These are phyloP conservation scores for Chrysogorgia sp. DNA, from an alignment of 92 coral and sea anemone genomes.

Conservation along the genomic window DNA sequence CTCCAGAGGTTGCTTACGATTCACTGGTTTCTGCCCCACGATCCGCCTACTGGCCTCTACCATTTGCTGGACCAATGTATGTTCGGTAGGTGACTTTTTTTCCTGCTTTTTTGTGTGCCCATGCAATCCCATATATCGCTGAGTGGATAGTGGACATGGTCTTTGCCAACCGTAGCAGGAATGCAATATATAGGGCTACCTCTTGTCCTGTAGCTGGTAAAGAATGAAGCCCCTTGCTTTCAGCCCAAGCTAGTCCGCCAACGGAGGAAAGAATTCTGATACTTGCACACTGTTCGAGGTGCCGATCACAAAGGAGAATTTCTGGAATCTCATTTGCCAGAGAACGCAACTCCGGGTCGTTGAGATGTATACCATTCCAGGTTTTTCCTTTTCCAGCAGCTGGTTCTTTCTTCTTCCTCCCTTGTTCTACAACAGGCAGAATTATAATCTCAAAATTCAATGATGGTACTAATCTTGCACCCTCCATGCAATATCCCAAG, in stretches of 20 bases:
- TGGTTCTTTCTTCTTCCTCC: not conserved
- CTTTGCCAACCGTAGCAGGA: slow-evolving; percentile 14
- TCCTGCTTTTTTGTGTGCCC: slow-evolving; percentile 22
- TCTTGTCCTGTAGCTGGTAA: slow-evolving; percentile 40
- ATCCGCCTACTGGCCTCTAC: slow-evolving; percentile 27
- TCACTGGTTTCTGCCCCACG: slow-evolving; percentile 21
- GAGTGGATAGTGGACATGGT: slow-evolving; percentile 18
- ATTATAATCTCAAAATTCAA: no score
- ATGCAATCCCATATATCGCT: slow-evolving; percentile 25
- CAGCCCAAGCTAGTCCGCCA: slow-evolving; percentile 43
- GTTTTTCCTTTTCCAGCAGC: not conserved
- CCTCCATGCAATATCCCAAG: no score
- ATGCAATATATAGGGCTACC: not conserved
- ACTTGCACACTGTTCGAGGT: slow-evolving; percentile 25
- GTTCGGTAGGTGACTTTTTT: slow-evolving; percentile 20
- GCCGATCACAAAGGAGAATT: slow-evolving; percentile 34
- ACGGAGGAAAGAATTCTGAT: not conserved
- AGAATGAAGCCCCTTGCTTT: slow-evolving; percentile 11
- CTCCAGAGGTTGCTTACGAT: slow-evolving; percentile 27
- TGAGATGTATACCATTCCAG: not conserved
- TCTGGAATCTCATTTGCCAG: slow-evolving; percentile 19
- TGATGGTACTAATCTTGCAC: no score
- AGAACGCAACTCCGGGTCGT: slow-evolving; percentile 15
- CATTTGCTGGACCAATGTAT: slow-evolving; percentile 20
- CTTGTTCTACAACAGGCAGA: not conserved